Evolutionary conservation across 2,888 invertebrate species (phyloP), one percentile per base, ranked within the genome.

Genomic region (Pristionchus mayeri): DNA sequence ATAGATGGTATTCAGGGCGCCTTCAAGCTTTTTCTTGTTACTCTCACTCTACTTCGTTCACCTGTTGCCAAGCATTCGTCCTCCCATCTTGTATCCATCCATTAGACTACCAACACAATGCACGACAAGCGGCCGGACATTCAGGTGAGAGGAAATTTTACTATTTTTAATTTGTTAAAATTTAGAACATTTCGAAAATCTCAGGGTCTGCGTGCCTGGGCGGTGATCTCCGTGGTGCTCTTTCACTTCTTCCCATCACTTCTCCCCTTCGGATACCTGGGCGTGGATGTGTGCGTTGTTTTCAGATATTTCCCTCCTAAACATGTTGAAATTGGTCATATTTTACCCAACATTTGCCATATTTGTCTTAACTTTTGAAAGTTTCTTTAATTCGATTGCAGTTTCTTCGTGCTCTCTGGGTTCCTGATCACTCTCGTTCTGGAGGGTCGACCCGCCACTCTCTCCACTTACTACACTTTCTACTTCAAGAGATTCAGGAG

Each of bases 381-480:
- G 1, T 11, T 30, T 1, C 57, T 27, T 57, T 18, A 18, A 4
- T 67, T n/a, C n/a, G n/a, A 13, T 83, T 86, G 54, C 84, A 88
- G 89, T 79, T 89, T 89, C 71, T 89, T 88, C 78, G 88, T 89
- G 0, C 85, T 88, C 2, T 88, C 88, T 34, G 89, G 89, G 6
- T 89, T 86, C 48, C 84, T 89, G n/a, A 89, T 89, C 86, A 87
- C 87, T 48, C 84, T 89, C 87, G 88, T 89, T 48, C 87, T 88
- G 21, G 87, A 87, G 1, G 88, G 87, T 9, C 86, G 86, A 75
- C 84, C 82, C 11, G 85, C 86, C 21, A 86, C 76, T 11, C 50
- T 50, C 16, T 18, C 27, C 13, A 78, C 76, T 0, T 78, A 78
- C 30, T 30, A 24, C 0, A 48, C 48, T 16, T 78, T 78, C 50